Base-by-base conservation (phyloP, 2,888 invertebrate genomes). In the Dioctria rufipes region DNA sequence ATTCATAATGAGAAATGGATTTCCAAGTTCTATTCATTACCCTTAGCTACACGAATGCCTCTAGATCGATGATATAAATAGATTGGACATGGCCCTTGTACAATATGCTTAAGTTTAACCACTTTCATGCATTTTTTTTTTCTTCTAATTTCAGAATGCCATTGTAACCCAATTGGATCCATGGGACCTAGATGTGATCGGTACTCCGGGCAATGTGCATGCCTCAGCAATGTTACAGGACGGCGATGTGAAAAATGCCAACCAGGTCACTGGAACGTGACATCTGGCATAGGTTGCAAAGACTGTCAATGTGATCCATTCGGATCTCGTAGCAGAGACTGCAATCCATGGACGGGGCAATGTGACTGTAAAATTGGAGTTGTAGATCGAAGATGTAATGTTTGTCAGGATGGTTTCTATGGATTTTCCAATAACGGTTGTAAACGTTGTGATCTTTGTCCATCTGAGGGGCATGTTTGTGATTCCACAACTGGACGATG, bases 401-500 rank as follows among this genome's bases (percentile, higher is more conserved):
- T 89, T 69, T 97, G 96, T 87, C 90, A 94, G 49, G 92, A 93
- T 2, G 94, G 94, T 2, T 89, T 87, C 85, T 93, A 92, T 88
- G 96, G 95, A 80, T 95, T 95, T 85, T 93, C 95, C 3, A 90
- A 92, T 3, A 90, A 91, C 25, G 96, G 96, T 3, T 97, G 97
- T 86, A 92, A 93, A 87, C 92, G 96, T 58, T 97, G 97, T 86
- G 95, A 95, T 11, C 89, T 91, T 0, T 97, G 97, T 87, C 91
- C 93, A 80, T 91, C 92, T 79, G 93, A 94, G 42, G 97, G 96
- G 5, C 96, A 97, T 87, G 93, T 97, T 79, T 99, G 99, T 87
- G 96, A 98, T 85, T 93, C 95, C 0, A 91, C 93, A 83, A 96
- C 94, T 75, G 99, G 99, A 0, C 93, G 95, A 81, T 99, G 99